These are phyloP conservation scores for Hirudo medicinalis DNA, from an alignment of 1,140 invertebrate genomes.

Conservation along the genomic window DNA sequence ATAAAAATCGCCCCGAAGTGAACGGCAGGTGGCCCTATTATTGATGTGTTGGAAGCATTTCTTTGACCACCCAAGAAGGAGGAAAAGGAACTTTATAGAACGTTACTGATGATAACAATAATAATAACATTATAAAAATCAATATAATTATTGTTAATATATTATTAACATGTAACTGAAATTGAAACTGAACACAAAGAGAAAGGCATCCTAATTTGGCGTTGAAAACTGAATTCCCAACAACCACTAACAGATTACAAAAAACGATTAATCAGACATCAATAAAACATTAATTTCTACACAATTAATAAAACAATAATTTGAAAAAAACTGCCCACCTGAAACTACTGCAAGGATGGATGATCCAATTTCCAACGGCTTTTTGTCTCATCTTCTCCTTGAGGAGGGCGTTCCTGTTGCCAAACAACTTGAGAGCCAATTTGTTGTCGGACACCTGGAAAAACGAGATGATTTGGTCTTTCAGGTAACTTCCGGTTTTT, in stretches of 20 bases:
- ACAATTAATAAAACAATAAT: background rate
- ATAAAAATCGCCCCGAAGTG: too few species aligned
- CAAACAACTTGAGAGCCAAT: conserved; percentile 43
- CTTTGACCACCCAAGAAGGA: background rate
- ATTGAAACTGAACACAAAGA: too few species aligned
- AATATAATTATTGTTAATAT: background rate
- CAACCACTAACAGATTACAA: too few species aligned
- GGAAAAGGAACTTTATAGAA: background rate
- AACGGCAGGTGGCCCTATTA: too few species aligned
- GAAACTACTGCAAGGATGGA: conserved; percentile 42
- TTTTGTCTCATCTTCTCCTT: conserved; percentile 41
- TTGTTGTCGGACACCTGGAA: conserved; percentile 43
- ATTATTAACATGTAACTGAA: too few species aligned
- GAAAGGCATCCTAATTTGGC: too few species aligned
- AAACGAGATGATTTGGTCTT: conserved; percentile 39
- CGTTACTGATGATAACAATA: background rate
- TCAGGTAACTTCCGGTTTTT: conserved; percentile 24
- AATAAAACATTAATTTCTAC: too few species aligned
- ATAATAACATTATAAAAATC: background rate
- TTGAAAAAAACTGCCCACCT: conserved; percentile 30
- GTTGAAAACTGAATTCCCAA: too few species aligned
- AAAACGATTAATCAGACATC: too few species aligned
- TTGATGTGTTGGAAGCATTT: too few species aligned
- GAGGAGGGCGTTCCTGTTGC: conserved; percentile 40
- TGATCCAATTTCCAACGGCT: conserved; percentile 39